Evolutionary conservation across 1,140 invertebrate genomes (phyloP).

Genomic region (Papilio xuthus): DNA sequence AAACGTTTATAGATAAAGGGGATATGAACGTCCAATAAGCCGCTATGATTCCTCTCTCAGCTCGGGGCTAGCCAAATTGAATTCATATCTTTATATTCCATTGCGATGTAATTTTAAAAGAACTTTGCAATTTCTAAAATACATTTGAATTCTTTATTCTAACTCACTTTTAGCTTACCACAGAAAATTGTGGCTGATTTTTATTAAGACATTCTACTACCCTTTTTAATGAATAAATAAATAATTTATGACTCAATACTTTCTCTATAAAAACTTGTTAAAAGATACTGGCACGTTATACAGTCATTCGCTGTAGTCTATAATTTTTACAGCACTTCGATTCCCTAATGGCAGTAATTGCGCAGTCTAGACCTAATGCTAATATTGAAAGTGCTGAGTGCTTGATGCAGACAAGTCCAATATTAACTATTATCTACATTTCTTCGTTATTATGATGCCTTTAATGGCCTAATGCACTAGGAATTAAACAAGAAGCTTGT

Average conservation of each 20-base stretch:
- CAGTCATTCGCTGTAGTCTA: not conserved
- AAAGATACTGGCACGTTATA: not conserved
- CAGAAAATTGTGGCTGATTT: not conserved
- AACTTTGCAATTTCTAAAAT: not conserved
- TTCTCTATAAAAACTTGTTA: not conserved
- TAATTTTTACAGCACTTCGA: not conserved
- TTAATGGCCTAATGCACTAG: not conserved
- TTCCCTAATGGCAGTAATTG: not conserved
- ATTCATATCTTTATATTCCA: constrained; percentile 19
- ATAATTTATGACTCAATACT: no score
- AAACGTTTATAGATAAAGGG: constrained; percentile 10
- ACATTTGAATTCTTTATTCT: not conserved
- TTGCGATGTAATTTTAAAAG: constrained; percentile 17
- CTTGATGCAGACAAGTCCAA: not conserved
- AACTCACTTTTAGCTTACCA: not conserved
- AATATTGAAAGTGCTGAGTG: constrained; percentile 1
- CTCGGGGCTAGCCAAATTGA: constrained; percentile 2
- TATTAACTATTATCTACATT: not conserved
- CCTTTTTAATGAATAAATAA: not conserved
- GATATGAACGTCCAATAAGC: constrained; percentile 1
- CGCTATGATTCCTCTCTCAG: not conserved
- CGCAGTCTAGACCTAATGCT: constrained; percentile 4
- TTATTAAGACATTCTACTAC: not conserved
- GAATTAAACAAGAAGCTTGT: no score
- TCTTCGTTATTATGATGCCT: not conserved